Percentiles rank a stretch among this genome's conserved stretches.
Conservation (phyloP, 2,888 invertebrate species). For the Seira musarum region DNA sequence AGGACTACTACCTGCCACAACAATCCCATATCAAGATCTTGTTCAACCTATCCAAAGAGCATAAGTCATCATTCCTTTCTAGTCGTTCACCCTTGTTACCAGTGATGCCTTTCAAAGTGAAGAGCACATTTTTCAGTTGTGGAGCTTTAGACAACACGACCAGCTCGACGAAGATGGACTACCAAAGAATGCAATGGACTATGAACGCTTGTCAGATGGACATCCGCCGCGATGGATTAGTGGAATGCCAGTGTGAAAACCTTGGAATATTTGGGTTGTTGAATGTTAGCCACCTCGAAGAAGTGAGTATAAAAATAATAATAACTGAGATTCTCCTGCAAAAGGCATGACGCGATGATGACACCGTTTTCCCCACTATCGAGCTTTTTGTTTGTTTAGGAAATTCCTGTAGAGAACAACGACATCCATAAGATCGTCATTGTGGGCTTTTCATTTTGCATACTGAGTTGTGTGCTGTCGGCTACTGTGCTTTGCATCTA, state of each 20-base stretch:
- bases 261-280: conserved; percentile 49
- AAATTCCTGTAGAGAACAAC: conserved; percentile 25
- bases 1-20: conserved; percentile 15
- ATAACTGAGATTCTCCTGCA: no score
- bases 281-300: conserved; percentile 44
- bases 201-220: conserved; percentile 23
- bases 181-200: conserved; percentile 35
- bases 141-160: conserved; percentile 31
- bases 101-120: not conserved
- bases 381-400: conserved; percentile 35
- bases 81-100: conserved; percentile 8
- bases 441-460: conserved; percentile 47
- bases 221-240: conserved; percentile 26
- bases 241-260: conserved; percentile 47
- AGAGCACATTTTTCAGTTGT: conserved; percentile 35
- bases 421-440: conserved; percentile 43
- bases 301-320: conserved; percentile 40
- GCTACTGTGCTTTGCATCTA: conserved; percentile 25
- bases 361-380: no score
- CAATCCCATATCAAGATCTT: conserved; percentile 45
- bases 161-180: conserved; percentile 26
- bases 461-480: conserved; percentile 46
- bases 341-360: no score
- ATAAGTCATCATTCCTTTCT: conserved; percentile 24
- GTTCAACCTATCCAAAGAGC: conserved; percentile 52